Conservation (phyloP, 2,888 invertebrate genomes). For the Oxystoma pomonae region DNA sequence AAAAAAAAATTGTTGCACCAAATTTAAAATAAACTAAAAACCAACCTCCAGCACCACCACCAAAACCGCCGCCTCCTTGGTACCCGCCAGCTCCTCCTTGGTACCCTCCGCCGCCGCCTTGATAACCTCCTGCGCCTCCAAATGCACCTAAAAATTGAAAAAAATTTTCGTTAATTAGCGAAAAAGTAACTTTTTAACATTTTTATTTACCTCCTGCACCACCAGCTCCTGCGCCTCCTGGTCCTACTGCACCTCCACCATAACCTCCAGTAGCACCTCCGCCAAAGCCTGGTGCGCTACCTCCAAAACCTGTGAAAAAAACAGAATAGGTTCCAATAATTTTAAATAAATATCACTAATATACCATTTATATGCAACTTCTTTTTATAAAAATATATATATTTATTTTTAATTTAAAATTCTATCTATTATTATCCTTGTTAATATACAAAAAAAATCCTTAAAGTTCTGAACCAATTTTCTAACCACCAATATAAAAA, state of each 20-base stretch:
- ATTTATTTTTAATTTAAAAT: no score
- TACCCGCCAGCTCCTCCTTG: slow-evolving; percentile 13
- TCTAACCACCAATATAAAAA: no score
- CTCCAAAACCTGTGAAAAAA: slow-evolving; percentile 15
- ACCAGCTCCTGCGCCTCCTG: slow-evolving; percentile 9
- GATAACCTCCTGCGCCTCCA: slow-evolving; percentile 7
- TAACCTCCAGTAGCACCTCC: slow-evolving; percentile 17
- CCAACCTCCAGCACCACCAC: no score
- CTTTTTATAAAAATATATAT: no score
- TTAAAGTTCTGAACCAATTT: no score
- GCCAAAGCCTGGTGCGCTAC: slow-evolving; percentile 8
- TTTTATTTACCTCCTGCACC: background rate
- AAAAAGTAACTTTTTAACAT: background rate
- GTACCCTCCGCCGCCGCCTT: slow-evolving; percentile 2
- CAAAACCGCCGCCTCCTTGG: slow-evolving; percentile 5
- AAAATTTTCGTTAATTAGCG: no score
- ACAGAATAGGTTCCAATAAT: background rate
- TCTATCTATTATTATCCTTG: no score
- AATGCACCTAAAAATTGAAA: background rate
- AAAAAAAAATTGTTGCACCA: no score
- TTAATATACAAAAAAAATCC: no score
- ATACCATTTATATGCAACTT: no score
- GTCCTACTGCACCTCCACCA: slow-evolving; percentile 18
- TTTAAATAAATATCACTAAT: no score
- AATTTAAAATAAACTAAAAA: no score